phyloP scores from a whole-genome alignment of 2,888 invertebrate genomes.

The Euphydryas editha region DNA sequence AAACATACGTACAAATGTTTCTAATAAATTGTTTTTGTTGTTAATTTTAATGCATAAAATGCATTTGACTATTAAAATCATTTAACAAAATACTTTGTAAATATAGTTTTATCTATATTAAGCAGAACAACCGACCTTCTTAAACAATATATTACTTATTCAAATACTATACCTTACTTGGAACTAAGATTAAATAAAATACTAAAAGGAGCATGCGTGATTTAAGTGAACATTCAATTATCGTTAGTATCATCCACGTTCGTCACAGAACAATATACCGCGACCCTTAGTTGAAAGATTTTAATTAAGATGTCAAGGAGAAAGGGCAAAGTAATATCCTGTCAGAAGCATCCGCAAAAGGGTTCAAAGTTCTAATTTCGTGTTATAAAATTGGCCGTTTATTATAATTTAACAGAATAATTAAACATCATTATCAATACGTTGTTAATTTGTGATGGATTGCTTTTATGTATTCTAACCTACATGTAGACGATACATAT shows the following conservation, averaged over 20 bases:
- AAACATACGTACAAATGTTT: too few relatives aligned
- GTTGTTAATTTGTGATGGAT: neutral
- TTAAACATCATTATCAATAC: neutral
- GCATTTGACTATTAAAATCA: too few relatives aligned
- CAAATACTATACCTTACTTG: neutral
- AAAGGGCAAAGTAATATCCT: slow-evolving; percentile 23
- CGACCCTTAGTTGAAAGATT: slow-evolving; percentile 4
- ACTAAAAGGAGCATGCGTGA: slow-evolving; percentile 1
- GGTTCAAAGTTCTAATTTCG: slow-evolving; percentile 7
- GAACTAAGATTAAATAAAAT: neutral
- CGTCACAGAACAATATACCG: neutral
- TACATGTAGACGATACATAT: too few relatives aligned
- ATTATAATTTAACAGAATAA: neutral
- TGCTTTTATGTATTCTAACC: too few relatives aligned
- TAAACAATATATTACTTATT: too few relatives aligned
- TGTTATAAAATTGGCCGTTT: slow-evolving; percentile 1
- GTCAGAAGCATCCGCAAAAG: slow-evolving; percentile 18
- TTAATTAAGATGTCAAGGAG: slow-evolving; percentile 22
- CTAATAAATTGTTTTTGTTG: too few relatives aligned
- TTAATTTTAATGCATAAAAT: too few relatives aligned
- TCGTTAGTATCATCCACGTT: neutral
- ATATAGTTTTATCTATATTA: too few relatives aligned
- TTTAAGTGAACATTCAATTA: neutral
- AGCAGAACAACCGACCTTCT: too few relatives aligned
- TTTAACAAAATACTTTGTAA: too few relatives aligned